Evolutionary conservation across 2,113 vertebrate species (phyloP).

Genomic region (Podilymbus podiceps): DNA sequence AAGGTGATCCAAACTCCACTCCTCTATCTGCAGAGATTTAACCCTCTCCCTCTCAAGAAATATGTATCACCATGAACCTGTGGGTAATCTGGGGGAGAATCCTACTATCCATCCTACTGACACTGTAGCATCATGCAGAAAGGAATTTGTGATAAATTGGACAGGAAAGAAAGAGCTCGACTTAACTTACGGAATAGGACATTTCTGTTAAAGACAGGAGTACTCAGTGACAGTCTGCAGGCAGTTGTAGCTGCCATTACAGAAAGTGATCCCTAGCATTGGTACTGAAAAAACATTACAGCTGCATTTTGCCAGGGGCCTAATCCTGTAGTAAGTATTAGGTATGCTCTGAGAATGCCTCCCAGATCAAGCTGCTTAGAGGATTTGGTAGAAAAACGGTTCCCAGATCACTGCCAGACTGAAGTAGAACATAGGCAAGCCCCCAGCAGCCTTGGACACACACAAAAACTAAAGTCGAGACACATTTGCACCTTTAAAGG

Average conservation of each 20-base stretch:
- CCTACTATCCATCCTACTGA: not conserved
- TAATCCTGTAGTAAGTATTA: constrained; percentile 11
- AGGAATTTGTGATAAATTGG: not conserved
- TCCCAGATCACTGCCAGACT: not conserved
- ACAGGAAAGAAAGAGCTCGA: not conserved
- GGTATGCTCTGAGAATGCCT: not conserved
- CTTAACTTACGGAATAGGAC: not conserved
- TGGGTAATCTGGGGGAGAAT: not conserved
- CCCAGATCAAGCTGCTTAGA: constrained; percentile 9
- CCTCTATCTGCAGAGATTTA: not conserved
- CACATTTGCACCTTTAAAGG: not conserved
- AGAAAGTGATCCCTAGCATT: not conserved
- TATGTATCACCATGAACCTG: not conserved
- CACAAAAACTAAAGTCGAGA: not conserved
- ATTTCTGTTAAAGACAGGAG: not conserved
- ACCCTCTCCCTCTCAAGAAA: not conserved
- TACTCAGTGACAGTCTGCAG: not conserved
- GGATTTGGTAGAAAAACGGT: constrained; percentile 12
- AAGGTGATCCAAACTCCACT: not conserved
- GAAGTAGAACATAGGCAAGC: not conserved
- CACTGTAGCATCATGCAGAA: not conserved
- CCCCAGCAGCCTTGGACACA: not conserved
- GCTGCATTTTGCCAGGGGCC: not conserved
- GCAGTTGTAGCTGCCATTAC: not conserved
- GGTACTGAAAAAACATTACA: not conserved